Evolutionary conservation across 2,113 vertebrate species (phyloP), one percentile per base, ranked within the genome.

Genomic region (Picathartes gymnocephalus): DNA sequence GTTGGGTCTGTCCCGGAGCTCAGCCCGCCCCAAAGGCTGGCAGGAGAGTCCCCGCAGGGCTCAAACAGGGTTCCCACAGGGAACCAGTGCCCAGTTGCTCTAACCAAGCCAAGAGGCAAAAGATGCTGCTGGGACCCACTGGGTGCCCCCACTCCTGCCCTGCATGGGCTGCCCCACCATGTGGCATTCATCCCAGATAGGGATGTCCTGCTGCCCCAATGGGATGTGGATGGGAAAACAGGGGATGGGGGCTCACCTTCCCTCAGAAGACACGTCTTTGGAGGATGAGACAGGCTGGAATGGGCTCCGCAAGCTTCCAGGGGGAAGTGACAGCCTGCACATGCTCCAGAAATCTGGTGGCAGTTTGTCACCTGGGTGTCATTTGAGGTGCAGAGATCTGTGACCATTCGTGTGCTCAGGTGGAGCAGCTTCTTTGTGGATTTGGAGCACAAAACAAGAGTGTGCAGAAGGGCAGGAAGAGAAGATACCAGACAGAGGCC

Each of bases 371-470:
- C 37, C 18, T 35, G 23, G 10, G 8, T 25, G 4, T 80, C 53
- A 28, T 11, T 42, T 4, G n/a, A 54, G 51, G n/a, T 39, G 11
- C 45, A 73, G 50, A 74, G 16, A 56, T 48, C 22, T 44, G 45
- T 5, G 1, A 53, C 23, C 12, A 9, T 22, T 62, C 0, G 0
- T 47, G 28, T 56, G 50, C 81, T 65, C 21, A 10, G 31, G 15
- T 6, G 9, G 40, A 74, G n/a, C 19, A 86, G 56, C 47, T 81
- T 4, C 15, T 37, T 69, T 28, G 8, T 11, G 25, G 15, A 42
- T 15, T 53, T 13, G 13, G 39, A 61, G 45, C 7, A 11, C 1
- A 2, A 27, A 53, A 62, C 24, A 21, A 9, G 12, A 39, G 17
- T 0, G 11, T 30, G 47, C 11, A 39, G 42, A 44, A 58, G 9